Evolutionary conservation across 2,113 vertebrate genomes (phyloP).

Genomic region (Lonchura striata): DNA sequence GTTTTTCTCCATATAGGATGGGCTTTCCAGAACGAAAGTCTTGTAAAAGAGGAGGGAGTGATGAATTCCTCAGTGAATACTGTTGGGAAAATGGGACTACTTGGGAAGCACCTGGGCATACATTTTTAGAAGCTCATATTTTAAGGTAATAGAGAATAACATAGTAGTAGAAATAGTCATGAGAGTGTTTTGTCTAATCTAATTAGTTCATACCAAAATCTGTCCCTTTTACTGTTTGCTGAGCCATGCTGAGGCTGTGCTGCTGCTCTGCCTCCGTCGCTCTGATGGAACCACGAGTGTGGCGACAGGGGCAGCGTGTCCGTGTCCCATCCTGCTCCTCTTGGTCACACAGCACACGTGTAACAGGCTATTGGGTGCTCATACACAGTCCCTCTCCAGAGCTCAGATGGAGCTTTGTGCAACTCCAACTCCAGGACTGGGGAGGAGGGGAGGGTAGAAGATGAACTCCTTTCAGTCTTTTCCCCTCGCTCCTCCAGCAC

Average conservation of each 20-base stretch:
- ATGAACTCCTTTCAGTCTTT: background rate
- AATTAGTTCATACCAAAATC: background rate
- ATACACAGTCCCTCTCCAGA: background rate
- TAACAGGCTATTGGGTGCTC: background rate
- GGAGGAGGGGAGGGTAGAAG: background rate
- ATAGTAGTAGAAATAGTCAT: background rate
- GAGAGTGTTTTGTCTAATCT: background rate
- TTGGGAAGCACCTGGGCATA: accelerated
- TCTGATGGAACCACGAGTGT: accelerated
- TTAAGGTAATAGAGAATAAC: background rate
- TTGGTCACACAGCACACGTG: accelerated
- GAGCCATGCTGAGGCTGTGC: background rate
- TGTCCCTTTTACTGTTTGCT: background rate
- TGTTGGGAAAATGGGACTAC: background rate
- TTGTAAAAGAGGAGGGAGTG: background rate
- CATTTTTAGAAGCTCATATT: background rate
- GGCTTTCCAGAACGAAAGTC: background rate
- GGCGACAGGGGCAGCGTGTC: background rate
- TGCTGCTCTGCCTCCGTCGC: background rate
- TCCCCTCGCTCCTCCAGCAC: background rate
- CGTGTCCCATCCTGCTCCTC: background rate
- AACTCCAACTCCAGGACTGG: background rate
- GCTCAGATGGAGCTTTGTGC: background rate
- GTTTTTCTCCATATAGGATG: background rate
- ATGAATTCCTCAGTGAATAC: background rate